Conservation (phyloP, 2,113 vertebrate species). For the Misgurnus anguillicaudatus region DNA sequence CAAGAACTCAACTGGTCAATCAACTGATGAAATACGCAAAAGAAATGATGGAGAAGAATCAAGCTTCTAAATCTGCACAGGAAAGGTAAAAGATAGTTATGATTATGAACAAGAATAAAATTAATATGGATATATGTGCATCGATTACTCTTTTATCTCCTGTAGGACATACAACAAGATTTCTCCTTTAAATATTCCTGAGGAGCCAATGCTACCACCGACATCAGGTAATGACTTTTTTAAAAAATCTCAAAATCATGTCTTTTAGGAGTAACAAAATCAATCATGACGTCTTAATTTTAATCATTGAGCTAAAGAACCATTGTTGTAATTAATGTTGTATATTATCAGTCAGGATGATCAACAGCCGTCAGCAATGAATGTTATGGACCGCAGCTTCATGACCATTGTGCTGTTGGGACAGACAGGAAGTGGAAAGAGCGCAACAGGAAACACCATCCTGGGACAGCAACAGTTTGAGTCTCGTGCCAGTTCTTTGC, state of each 20-base stretch:
- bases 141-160: neutral
- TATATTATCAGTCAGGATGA: neutral
- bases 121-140: neutral
- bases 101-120: neutral
- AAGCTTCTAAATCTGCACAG: neutral
- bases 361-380: neutral
- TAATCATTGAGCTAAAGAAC: too few species aligned
- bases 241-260: too few species aligned
- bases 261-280: too few species aligned
- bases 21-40: neutral
- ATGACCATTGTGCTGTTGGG: conserved; percentile 36
- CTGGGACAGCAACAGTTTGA: conserved; percentile 21
- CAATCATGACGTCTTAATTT: too few species aligned
- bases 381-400: neutral
- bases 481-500: conserved; percentile 3
- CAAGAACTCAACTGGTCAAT: neutral
- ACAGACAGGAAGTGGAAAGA: conserved; percentile 44
- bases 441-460: conserved; percentile 44
- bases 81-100: neutral
- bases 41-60: neutral
- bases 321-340: too few species aligned
- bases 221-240: too few species aligned
- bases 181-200: too few species aligned
- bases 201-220: neutral
- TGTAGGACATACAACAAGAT: too few species aligned